A percentile compares a stretch with the other conserved stretches of the same genome.
Evolutionary conservation across 92 coral and sea anemone species (phyloP).

Genomic region (Parazoanthus swiftii): DNA sequence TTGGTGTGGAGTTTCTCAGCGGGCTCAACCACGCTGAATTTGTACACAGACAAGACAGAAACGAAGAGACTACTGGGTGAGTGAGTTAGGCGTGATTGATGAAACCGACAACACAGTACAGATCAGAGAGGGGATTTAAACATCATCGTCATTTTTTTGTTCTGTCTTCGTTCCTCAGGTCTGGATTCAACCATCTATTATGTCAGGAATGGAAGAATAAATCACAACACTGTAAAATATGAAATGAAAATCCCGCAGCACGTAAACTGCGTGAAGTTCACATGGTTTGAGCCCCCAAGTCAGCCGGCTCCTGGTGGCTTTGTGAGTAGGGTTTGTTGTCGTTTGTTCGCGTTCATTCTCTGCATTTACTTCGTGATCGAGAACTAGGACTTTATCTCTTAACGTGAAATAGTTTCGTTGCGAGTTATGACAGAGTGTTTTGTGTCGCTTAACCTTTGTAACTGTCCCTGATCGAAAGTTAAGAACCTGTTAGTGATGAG

Average conservation of each 20-base stretch:
- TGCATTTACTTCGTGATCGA: not conserved
- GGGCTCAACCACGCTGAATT: conserved; percentile 45
- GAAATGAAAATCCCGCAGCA: conserved; percentile 75
- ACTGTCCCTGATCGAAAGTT: not conserved
- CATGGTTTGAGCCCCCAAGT: conserved; percentile 61
- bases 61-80: conserved; percentile 88
- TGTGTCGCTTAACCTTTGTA: not conserved
- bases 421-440: not conserved
- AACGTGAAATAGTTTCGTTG: not conserved
- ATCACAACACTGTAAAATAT: conserved; percentile 69
- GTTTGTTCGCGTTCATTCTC: not conserved
- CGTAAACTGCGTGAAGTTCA: conserved; percentile 78
- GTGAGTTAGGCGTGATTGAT: conserved; percentile 22
- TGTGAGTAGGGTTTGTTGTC: not conserved
- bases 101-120: not conserved
- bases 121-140: conserved; percentile 18
- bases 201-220: conserved; percentile 71
- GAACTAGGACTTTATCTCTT: not conserved
- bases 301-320: not conserved
- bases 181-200: conserved; percentile 73
- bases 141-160: not conserved
- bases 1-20: conserved; percentile 21
- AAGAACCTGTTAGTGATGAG: not conserved
- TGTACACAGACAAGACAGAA: conserved; percentile 86
- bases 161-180: conserved; percentile 54